Evolutionary conservation across 2,113 vertebrate genomes (phyloP).

Genomic region (Labeo rohita): DNA sequence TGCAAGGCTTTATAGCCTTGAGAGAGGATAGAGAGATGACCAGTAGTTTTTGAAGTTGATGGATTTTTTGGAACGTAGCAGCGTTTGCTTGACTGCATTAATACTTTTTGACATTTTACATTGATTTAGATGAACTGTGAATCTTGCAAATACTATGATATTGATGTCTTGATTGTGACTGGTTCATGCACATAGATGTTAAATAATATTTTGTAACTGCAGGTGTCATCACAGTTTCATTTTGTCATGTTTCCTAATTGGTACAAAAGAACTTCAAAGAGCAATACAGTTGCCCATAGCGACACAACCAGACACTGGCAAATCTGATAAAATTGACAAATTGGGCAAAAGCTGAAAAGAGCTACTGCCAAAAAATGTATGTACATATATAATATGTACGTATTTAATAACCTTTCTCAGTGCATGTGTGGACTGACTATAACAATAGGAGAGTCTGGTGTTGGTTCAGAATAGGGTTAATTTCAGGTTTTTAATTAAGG

Average conservation of each 20-base stretch:
- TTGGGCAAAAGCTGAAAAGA: neutral
- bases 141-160: neutral
- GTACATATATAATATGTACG: neutral
- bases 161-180: neutral
- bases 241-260: neutral
- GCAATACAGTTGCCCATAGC: neutral
- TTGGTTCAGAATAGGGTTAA: neutral
- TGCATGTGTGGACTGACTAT: conserved; percentile 6
- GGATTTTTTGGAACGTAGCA: neutral
- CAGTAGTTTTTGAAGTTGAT: neutral
- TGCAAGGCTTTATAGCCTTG: neutral
- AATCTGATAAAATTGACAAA: neutral
- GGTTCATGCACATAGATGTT: neutral
- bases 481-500: conserved; percentile 3
- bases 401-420: neutral
- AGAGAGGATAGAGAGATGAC: neutral
- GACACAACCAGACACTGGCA: neutral
- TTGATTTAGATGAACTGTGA: neutral
- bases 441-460: neutral
- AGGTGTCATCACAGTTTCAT: no score
- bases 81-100: neutral
- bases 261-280: neutral
- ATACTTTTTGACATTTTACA: neutral
- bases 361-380: neutral
- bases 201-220: neutral